phyloP scores from a whole-genome alignment of 2,797 vertebrate genomes.

The Protonibea diacanthus region DNA sequence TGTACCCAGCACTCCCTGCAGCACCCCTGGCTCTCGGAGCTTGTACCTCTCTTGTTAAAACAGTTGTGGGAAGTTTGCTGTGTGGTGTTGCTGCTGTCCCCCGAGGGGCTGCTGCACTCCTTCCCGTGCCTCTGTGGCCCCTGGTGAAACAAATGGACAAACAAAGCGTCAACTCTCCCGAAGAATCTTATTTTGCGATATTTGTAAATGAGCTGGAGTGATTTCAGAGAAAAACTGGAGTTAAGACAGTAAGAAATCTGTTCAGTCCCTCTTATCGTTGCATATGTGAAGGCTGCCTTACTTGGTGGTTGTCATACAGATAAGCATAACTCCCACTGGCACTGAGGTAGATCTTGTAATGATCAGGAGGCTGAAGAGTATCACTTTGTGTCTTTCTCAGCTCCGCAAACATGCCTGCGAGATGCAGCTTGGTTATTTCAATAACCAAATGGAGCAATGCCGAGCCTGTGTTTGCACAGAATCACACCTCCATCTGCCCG shows the following conservation, averaged over 20 bases:
- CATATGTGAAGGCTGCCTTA: conserved; percentile 28
- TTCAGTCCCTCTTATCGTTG: conserved; percentile 53
- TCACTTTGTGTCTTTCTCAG: conserved; percentile 57
- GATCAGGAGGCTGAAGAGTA: conserved; percentile 52
- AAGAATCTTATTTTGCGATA: conserved; percentile 19
- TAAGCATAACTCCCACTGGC: conserved; percentile 49
- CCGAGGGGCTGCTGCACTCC: conserved; percentile 89
- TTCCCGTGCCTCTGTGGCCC: conserved; percentile 91
- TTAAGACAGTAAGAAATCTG: conserved; percentile 35
- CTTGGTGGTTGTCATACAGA: conserved; percentile 36
- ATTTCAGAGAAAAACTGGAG: conserved; percentile 34
- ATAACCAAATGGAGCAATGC: conserved; percentile 39
- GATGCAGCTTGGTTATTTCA: conserved; percentile 49
- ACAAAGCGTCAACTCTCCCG: conserved; percentile 28
- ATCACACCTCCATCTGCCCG: conserved; percentile 56
- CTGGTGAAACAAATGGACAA: conserved; percentile 77
- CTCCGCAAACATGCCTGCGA: conserved; percentile 52
- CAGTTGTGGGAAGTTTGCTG: conserved; percentile 86
- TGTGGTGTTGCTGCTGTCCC: conserved; percentile 86
- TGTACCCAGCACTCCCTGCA: conserved; percentile 88
- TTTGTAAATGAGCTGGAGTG: conserved; percentile 11
- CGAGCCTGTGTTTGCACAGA: conserved; percentile 40
- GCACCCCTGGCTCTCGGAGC: conserved; percentile 87
- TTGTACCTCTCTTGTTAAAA: conserved; percentile 89
- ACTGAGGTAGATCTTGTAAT: conserved; percentile 56